Conservation (phyloP, 1,140 invertebrate species). For the Popillia japonica region DNA sequence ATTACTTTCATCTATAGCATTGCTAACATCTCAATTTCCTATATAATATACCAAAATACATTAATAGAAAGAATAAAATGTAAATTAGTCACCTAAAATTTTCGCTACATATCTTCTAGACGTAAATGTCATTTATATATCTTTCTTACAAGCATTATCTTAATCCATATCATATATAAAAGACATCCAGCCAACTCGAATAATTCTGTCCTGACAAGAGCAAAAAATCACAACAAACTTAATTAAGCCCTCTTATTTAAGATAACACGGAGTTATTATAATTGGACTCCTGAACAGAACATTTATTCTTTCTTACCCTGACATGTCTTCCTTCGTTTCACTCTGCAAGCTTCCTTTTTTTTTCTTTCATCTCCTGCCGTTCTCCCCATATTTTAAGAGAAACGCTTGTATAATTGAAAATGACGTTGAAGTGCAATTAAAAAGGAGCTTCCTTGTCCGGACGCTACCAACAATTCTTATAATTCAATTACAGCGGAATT, state of each 20-base stretch:
- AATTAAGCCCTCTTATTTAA: slow-evolving; percentile 25
- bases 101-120: no score
- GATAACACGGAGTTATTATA: slow-evolving; percentile 23
- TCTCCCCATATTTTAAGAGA: slow-evolving; percentile 21
- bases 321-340: not conserved
- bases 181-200: not conserved
- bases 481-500: slow-evolving; percentile 29
- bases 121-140: no score
- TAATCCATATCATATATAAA: not conserved
- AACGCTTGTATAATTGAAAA: slow-evolving; percentile 31
- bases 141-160: no score
- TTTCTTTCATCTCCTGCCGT: not conserved
- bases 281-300: slow-evolving; percentile 19
- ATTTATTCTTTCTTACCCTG: slow-evolving; percentile 19
- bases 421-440: slow-evolving; percentile 33
- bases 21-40: no score
- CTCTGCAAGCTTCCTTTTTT: not conserved
- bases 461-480: slow-evolving; percentile 11
- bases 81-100: no score
- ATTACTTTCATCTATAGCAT: no score
- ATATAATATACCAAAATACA: no score
- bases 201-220: not conserved
- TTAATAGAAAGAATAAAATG: no score
- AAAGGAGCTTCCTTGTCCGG: slow-evolving; percentile 2
- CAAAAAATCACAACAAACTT: slow-evolving; percentile 24